phyloP scores from a whole-genome alignment of 2,113 vertebrate species.

The Forbesichthys agassizii region DNA sequence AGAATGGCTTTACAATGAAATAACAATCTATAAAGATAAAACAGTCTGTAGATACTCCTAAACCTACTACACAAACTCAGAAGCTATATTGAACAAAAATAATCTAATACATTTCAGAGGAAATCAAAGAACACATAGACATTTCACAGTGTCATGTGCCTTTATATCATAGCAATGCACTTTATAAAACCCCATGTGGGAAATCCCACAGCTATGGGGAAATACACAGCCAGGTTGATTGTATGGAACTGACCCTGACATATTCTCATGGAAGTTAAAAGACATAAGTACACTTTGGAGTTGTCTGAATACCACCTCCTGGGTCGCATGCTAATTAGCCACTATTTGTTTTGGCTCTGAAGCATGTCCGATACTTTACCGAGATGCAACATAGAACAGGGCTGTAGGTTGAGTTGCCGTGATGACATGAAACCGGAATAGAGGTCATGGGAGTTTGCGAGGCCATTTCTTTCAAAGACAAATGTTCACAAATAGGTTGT shows the following conservation, averaged over 20 bases:
- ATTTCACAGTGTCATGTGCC: no score
- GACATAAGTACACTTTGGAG: slow-evolving; percentile 47
- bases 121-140: no score
- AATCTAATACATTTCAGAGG: no score
- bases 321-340: slow-evolving; percentile 65
- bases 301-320: slow-evolving; percentile 40
- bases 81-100: no score
- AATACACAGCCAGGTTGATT: slow-evolving; percentile 48
- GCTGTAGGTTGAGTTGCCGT: slow-evolving; percentile 14
- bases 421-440: slow-evolving; percentile 44
- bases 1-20: no score
- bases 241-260: slow-evolving; percentile 45
- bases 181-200: no score
- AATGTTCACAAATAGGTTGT: background rate
- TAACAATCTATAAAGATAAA: no score
- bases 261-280: slow-evolving; percentile 45
- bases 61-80: no score
- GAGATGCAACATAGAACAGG: slow-evolving; percentile 50
- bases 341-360: slow-evolving; percentile 60
- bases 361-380: slow-evolving; percentile 66
- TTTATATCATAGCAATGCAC: no score
- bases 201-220: slow-evolving; percentile 12
- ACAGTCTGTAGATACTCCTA: no score
- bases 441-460: slow-evolving; percentile 50
- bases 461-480: slow-evolving; percentile 14